phyloP scores from a whole-genome alignment of 2,888 invertebrate species.

The Cataglyphis livida region DNA sequence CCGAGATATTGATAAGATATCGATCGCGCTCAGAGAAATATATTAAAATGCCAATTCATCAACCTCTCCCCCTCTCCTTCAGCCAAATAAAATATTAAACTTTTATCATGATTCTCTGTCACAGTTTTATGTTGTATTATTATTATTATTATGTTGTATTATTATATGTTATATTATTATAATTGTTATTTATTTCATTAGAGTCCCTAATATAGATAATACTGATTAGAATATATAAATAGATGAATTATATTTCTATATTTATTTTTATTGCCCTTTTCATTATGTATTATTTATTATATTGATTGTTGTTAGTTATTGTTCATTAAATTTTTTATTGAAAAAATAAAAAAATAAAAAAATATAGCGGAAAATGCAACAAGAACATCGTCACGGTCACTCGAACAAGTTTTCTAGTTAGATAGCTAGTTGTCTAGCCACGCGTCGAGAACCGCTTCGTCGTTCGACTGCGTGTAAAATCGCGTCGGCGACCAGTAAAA shows the following conservation, averaged over 20 bases:
- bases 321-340: background rate
- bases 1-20: background rate
- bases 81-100: background rate
- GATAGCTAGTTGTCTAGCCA: background rate
- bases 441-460: constrained; percentile 8
- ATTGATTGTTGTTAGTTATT: background rate
- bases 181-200: background rate
- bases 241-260: background rate
- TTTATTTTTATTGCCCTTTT: background rate
- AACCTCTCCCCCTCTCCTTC: background rate
- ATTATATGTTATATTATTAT: background rate
- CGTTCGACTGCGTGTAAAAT: background rate
- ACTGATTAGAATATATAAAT: too few species aligned
- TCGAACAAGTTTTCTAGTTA: constrained; percentile 11
- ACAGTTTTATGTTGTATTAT: background rate
- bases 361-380: background rate
- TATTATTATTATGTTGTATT: too few species aligned
- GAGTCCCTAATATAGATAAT: background rate
- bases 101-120: background rate
- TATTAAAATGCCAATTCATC: background rate
- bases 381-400: background rate
- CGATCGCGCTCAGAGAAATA: background rate
- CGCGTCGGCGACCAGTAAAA: background rate
- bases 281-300: background rate
- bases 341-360: background rate